A percentile compares a stretch with the other conserved stretches of the same genome.
phyloP scores from a whole-genome alignment of 2,113 vertebrate species.

The Python bivittatus region DNA sequence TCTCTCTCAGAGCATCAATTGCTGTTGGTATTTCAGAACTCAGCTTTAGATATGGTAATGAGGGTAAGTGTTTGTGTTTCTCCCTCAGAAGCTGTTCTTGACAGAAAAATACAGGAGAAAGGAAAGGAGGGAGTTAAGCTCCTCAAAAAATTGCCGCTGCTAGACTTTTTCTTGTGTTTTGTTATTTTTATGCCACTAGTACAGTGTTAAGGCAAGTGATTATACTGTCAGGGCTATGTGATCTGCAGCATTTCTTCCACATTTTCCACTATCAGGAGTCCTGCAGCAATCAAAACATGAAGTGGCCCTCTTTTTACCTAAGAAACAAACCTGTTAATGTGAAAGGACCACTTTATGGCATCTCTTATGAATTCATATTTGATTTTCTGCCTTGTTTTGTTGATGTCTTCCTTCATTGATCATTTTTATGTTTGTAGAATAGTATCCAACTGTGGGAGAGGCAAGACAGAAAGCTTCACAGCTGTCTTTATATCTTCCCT shows the following conservation, averaged over 20 bases:
- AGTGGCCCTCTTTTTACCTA: neutral
- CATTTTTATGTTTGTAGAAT: slow-evolving; percentile 41
- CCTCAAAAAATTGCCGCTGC: slow-evolving; percentile 61
- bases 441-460: neutral
- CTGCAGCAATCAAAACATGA: neutral
- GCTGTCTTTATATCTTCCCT: neutral
- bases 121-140: slow-evolving; percentile 63
- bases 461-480: slow-evolving; percentile 15
- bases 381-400: neutral
- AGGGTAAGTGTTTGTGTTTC: neutral
- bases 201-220: neutral
- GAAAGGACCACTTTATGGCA: neutral
- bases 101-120: slow-evolving; percentile 59
- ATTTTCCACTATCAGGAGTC: neutral
- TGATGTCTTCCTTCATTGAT: slow-evolving; percentile 22
- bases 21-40: slow-evolving; percentile 53
- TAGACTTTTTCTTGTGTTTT: slow-evolving; percentile 48
- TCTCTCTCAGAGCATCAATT: slow-evolving; percentile 59
- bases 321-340: neutral
- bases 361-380: neutral
- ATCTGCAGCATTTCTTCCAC: neutral
- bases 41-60: slow-evolving; percentile 69
- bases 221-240: neutral
- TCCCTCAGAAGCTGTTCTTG: slow-evolving; percentile 61
- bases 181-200: neutral